Base-by-base conservation (phyloP, 2,888 invertebrate species). In the Plebejus melissa region DNA sequence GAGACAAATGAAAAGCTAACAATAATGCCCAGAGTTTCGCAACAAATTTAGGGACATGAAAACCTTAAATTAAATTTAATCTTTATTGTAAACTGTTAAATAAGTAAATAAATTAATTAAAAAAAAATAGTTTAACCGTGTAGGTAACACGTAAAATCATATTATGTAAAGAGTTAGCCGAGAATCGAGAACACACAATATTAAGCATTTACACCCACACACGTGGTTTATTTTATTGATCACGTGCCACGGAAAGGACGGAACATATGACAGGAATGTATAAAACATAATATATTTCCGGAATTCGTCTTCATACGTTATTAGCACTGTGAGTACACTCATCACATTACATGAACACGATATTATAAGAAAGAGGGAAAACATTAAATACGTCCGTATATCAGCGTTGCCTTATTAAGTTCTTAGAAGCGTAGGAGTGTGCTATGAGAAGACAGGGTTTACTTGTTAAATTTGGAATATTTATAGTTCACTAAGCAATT, bases 191-290 rank as follows among this genome's bases (percentile, higher is more conserved):
- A 32, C 32, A 65, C 2, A 5, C 9, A 41, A 41, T 36, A 65
- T 65, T 32, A 13, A 65, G 28, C 32, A 13, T 1, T 9, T 65
- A 65, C 28, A 65, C 28, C 4, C 60, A 32, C 60, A 32, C 11
- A 60, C 16, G 65, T 32, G 11, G 65, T 28, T 65, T 65, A 65
- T 65, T 32, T 65, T 65, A 65, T 32, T 65, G 65, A 65, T 65
- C 32, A 65, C 32, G 32, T 65, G 4, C 13, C 28, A 65, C 32
- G 11, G 5, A 16, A 65, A 60, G 9, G 28, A 11, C 60, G 28
- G 28, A 60, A 60, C 60, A 60, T 22, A 60, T 60, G 58, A 58
- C 22, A 60, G 28, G 36, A 65, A 65, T 36, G 36, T 65, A 16
- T 65, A 32, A 32, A 32, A 65, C 65, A 32, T 32, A 65, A 32